Base-by-base conservation (phyloP, 1,140 invertebrate species). In the Lepidurus apus region DNA sequence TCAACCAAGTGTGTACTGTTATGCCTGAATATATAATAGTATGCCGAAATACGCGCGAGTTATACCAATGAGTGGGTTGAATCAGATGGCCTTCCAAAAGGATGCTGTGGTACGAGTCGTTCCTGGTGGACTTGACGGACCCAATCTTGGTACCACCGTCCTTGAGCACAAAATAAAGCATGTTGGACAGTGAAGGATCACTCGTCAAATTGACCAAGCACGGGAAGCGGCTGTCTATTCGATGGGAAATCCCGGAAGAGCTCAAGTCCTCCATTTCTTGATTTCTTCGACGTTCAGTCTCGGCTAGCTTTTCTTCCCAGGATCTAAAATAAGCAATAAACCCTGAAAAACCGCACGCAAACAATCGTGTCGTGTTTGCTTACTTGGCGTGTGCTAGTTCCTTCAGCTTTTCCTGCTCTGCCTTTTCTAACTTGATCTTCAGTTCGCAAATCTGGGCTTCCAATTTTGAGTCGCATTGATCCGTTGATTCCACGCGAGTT, bases 121-220 rank as follows among this genome's bases (percentile, higher is more conserved):
- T n/a, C 3, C 21, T 21, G 21, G 74, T 21, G 74, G 74, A 42
- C 42, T 80, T 82, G 82, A 7, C 85, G 79, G 8, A 82, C 1
- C 87, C 87, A 21, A 88, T 82, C 11, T 81, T 81, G 2, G 86
- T 86, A 44, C 83, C 80, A 2, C 86, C 87, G 74, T 85, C 82
- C 65, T 85, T 85, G 74, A 92, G 83, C 0, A 90, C 83, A 83
- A 92, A 92, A 79, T 91, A 86, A 77, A 92, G 85, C 7, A 89
- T 90, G 81, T 91, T 90, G 2, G 90, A 90, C n/a, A 92, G 83
- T 83, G 90, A 89, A 7, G 91, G 90, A 85, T 92, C 91, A 65
- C 90, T 89, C 73, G 90, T 87, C 24, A 92, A 86, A 85, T 91
- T 92, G 13, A 92, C 87, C 10, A 92, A 83, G 82, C 88, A 84